These are phyloP conservation scores for Tinamus guttatus DNA, from an alignment of 2,113 vertebrate genomes.

Conservation along the genomic window DNA sequence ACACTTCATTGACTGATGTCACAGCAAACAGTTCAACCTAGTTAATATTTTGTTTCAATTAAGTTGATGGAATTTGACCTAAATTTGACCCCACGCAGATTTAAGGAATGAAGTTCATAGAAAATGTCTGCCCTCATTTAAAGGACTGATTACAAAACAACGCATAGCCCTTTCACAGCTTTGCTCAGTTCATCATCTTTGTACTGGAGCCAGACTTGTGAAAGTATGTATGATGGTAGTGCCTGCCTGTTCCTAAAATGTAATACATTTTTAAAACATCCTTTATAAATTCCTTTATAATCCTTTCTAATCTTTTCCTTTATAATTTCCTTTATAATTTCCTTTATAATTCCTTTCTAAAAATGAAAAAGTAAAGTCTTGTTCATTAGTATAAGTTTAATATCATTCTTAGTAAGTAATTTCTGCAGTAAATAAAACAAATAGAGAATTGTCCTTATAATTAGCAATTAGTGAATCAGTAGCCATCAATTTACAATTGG, in stretches of 20 bases:
- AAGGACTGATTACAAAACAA: neutral
- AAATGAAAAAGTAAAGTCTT: neutral
- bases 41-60: conserved; percentile 53
- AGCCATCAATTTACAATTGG: neutral
- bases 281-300: too few relatives aligned
- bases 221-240: neutral
- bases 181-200: neutral
- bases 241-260: neutral
- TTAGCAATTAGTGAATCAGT: neutral
- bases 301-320: too few relatives aligned
- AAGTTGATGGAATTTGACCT: conserved; percentile 21
- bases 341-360: neutral
- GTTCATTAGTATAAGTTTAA: neutral
- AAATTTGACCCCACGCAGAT: neutral
- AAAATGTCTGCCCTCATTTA: neutral
- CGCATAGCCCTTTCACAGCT: neutral
- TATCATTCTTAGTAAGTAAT: neutral
- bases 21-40: conserved; percentile 22
- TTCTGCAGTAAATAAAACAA: neutral
- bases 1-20: conserved; percentile 26
- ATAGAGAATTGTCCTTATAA: neutral
- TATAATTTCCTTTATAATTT: too few relatives aligned
- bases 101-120: neutral
- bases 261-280: neutral
- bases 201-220: neutral